Evolutionary conservation across 1,140 invertebrate genomes (phyloP), one percentile per base, ranked within the genome.

Genomic region (Nebria ingens): DNA sequence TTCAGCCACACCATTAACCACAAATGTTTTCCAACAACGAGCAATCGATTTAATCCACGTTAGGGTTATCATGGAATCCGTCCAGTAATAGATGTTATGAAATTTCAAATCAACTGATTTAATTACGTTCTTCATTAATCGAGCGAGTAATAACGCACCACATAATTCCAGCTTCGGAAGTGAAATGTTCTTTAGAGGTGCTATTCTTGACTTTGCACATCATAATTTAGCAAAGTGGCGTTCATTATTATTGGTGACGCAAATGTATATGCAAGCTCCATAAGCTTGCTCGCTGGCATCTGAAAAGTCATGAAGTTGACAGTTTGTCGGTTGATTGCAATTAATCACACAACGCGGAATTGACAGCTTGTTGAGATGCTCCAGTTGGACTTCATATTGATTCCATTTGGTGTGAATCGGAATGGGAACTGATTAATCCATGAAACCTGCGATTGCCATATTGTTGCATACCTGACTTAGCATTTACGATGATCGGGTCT

Each of bases 121-220:
- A 2, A 19, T 38, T 20, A 66, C 50, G 21, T 55, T 59, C 2
- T 60, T 20, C 15, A 64, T 40, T 45, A 71, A 50, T 12, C 56
- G 53, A 34, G 66, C 59, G 4, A 64, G 54, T 13, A 74, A 21
- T 19, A 65, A 22, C 1, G 72, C 71, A 19, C 58, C 73, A 21
- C 62, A 68, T 0, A 76, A 57, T 62, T 76, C 74, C 15, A 75
- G 53, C 42, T 70, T 34, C 0, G 71, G 70, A 22, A 75, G 64
- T 4, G 71, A 60, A 0, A 67, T n/a, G n/a, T n/a, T n/a, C 57
- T 71, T 70, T 9, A 68, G n/a, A 9, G 73, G 71, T 13, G 71
- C 63, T 11, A 74, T 67, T 54, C 65, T 56, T 20, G 62, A 58
- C 61, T 73, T 74, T 9, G 20, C 62, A 54, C 6, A n/a, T n/a